phyloP scores from a whole-genome alignment of 1,140 invertebrate genomes.

The Geopemphigus sp. region DNA sequence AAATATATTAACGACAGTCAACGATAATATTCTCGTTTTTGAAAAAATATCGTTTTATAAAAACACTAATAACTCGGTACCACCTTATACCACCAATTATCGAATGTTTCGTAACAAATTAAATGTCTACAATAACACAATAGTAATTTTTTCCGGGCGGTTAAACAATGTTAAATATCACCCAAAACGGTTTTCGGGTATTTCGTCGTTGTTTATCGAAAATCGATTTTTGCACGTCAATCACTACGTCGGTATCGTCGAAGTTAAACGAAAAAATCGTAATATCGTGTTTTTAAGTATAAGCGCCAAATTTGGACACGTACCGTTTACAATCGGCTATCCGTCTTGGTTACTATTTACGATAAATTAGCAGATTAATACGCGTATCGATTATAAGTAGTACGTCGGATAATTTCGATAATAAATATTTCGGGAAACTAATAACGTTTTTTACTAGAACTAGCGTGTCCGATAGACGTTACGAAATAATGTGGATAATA shows the following conservation, averaged over 20 bases:
- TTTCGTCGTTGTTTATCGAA: no score
- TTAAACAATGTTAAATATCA: slow-evolving; percentile 36
- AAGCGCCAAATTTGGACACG: slow-evolving; percentile 48
- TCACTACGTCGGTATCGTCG: background rate
- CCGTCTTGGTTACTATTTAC: slow-evolving; percentile 1
- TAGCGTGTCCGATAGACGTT: no score
- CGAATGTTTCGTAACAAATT: slow-evolving; percentile 47
- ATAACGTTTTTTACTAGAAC: no score
- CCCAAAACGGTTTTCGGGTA: no score
- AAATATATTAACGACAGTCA: slow-evolving; percentile 20
- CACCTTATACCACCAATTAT: slow-evolving; percentile 30
- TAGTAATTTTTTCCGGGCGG: slow-evolving; percentile 35
- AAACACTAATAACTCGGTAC: slow-evolving; percentile 4
- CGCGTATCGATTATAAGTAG: no score
- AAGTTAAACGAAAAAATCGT: background rate
- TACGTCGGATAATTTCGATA: no score
- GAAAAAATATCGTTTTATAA: slow-evolving; percentile 21
- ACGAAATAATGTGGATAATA: slow-evolving; percentile 9
- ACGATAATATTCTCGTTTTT: slow-evolving; percentile 3
- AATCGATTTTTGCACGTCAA: background rate
- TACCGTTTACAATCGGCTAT: slow-evolving; percentile 22
- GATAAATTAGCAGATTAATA: background rate
- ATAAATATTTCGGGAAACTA: no score
- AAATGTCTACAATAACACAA: slow-evolving; percentile 40
- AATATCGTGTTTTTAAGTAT: slow-evolving; percentile 36